Evolutionary conservation across 2,113 vertebrate genomes (phyloP).

Genomic region (Mus spicilegus): DNA sequence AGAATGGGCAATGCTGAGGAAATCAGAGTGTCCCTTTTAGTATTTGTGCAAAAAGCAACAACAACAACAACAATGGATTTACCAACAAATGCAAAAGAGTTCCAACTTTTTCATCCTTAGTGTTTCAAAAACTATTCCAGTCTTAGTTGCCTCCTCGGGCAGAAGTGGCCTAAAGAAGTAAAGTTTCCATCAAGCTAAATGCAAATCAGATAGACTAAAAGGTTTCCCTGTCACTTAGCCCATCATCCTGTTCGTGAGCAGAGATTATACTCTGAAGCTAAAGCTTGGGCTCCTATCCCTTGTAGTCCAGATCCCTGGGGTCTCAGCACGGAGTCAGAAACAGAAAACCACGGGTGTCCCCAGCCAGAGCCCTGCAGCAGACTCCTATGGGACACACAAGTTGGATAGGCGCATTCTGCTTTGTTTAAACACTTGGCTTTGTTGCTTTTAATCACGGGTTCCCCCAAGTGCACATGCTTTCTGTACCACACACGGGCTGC

Average conservation of each 20-base stretch:
- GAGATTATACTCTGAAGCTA: background rate
- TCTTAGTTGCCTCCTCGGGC: background rate
- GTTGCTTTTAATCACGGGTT: constrained; percentile 78
- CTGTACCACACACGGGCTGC: constrained; percentile 16
- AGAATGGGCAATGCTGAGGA: background rate
- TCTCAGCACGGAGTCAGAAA: constrained; percentile 34
- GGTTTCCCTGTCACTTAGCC: background rate
- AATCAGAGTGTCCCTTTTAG: background rate
- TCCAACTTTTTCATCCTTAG: background rate
- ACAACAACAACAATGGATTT: background rate
- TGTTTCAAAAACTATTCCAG: background rate
- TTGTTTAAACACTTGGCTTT: constrained; percentile 84
- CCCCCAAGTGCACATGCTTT: constrained; percentile 44
- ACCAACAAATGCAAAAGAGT: background rate
- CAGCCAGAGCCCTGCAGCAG: background rate
- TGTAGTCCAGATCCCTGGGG: background rate
- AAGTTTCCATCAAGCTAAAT: background rate
- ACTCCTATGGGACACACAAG: background rate
- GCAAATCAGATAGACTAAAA: background rate
- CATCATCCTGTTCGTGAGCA: background rate
- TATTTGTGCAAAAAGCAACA: background rate
- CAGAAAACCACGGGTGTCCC: background rate
- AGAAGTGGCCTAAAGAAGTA: background rate
- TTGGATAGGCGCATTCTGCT: constrained; percentile 48
- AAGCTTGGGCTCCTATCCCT: background rate